Conservation (phyloP, 92 coral and sea anemone species). For the Palythoa grandiflora region DNA sequence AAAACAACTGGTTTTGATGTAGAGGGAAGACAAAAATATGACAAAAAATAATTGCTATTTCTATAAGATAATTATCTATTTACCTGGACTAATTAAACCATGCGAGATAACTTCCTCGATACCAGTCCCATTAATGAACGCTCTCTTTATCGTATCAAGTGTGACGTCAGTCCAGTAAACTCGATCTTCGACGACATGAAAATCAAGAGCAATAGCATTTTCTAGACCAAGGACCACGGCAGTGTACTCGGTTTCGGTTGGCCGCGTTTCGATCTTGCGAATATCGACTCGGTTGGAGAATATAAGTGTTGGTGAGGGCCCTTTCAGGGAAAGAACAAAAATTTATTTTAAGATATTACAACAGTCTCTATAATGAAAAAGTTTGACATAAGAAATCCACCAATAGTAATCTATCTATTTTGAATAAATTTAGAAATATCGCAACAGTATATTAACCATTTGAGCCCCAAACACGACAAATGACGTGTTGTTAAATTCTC, state of each 20-base stretch:
- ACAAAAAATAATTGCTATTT: too few relatives aligned
- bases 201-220: slow-evolving; percentile 75
- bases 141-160: slow-evolving; percentile 65
- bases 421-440: too few relatives aligned
- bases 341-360: neutral
- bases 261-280: slow-evolving; percentile 43
- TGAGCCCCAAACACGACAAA: too few relatives aligned
- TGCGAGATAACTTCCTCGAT: slow-evolving; percentile 33
- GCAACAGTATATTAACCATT: too few relatives aligned
- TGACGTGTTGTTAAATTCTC: too few relatives aligned
- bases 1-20: too few relatives aligned
- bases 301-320: slow-evolving; percentile 50
- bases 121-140: slow-evolving; percentile 37
- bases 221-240: slow-evolving; percentile 54
- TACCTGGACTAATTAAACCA: slow-evolving; percentile 40
- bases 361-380: neutral
- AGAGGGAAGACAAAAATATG: too few relatives aligned
- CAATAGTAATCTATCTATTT: too few relatives aligned
- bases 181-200: slow-evolving; percentile 65
- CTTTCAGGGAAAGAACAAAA: neutral
- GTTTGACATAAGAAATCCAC: too few relatives aligned
- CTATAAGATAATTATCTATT: neutral
- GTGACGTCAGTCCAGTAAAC: slow-evolving; percentile 80
- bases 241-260: slow-evolving; percentile 37
- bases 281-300: slow-evolving; percentile 61